These are phyloP conservation scores for Dendroctonus ponderosae DNA, from an alignment of 1,140 invertebrate genomes.

Conservation along the genomic window DNA sequence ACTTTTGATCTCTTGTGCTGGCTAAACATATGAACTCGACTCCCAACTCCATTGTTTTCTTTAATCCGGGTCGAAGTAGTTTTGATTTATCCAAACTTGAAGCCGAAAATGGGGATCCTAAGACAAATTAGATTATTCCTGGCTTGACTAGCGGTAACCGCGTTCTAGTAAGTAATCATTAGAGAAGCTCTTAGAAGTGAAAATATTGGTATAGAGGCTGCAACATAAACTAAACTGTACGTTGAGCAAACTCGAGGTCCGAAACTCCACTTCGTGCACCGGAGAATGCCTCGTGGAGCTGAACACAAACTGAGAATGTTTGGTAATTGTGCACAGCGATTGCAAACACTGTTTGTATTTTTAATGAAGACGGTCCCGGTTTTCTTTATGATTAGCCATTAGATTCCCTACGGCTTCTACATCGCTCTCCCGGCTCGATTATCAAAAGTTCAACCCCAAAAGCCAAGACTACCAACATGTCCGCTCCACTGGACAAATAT, in stretches of 20 bases:
- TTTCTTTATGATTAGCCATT: no score
- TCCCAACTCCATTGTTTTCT: constrained; percentile 12
- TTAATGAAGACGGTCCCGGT: no score
- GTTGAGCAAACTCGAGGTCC: constrained; percentile 26
- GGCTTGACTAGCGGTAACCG: constrained; percentile 11
- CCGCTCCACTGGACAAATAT: constrained; percentile 47
- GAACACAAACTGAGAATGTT: no score
- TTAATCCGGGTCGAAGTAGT: constrained; percentile 14
- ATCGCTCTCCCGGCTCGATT: no score
- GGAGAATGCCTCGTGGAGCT: constrained; percentile 11
- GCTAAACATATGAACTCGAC: background rate
- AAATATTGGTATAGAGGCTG: constrained; percentile 31
- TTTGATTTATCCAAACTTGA: constrained; percentile 22
- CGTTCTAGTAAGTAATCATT: constrained; percentile 26
- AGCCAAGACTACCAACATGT: constrained; percentile 42
- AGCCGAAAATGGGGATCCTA: constrained; percentile 14
- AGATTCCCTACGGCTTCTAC: no score
- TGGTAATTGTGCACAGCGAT: no score
- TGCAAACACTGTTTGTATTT: no score
- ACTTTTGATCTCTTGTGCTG: background rate
- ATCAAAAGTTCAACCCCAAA: no score
- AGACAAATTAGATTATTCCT: constrained; percentile 28
- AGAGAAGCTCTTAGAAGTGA: constrained; percentile 30
- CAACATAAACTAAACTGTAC: constrained; percentile 31
- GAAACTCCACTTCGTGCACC: constrained; percentile 14